Conservation (phyloP, 2,888 invertebrate genomes). For the Tethea ocularis region DNA sequence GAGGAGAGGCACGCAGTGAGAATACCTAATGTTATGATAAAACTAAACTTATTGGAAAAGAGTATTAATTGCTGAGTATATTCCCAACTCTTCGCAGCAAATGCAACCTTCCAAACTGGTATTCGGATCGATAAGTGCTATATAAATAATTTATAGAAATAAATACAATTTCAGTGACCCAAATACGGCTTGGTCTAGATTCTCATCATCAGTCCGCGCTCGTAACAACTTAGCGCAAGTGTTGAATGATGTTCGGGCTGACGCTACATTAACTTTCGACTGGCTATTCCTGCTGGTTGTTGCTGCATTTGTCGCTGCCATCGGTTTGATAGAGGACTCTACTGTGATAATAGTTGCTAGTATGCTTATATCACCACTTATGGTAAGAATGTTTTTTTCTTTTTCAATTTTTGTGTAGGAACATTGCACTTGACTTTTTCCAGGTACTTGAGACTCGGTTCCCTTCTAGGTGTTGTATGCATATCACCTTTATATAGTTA, state of each 20-base stretch:
- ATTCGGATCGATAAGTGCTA: too few relatives aligned
- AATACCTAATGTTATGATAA: too few relatives aligned
- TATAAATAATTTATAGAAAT: background rate
- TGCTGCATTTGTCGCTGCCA: slow-evolving; percentile 89
- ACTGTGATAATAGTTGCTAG: slow-evolving; percentile 90
- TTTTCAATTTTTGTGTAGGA: too few relatives aligned
- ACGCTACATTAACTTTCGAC: slow-evolving; percentile 90
- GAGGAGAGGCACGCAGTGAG: too few relatives aligned
- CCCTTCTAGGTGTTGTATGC: too few relatives aligned
- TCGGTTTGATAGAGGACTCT: slow-evolving; percentile 89
- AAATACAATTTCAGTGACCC: slow-evolving; percentile 29
- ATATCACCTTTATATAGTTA: too few relatives aligned
- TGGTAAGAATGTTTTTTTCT: slow-evolving; percentile 80
- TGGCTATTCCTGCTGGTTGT: slow-evolving; percentile 88
- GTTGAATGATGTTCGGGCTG: slow-evolving; percentile 86
- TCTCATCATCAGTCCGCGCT: slow-evolving; percentile 86
- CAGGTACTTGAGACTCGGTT: too few relatives aligned
- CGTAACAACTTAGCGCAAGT: slow-evolving; percentile 89
- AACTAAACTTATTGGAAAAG: too few relatives aligned
- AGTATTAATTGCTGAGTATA: too few relatives aligned
- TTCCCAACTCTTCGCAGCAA: too few relatives aligned
- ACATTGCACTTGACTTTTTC: too few relatives aligned
- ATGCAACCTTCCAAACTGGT: too few relatives aligned
- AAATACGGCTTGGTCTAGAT: slow-evolving; percentile 82
- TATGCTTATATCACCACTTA: slow-evolving; percentile 91